Evolutionary conservation across 2,888 invertebrate species (phyloP).

Genomic region (Lasioglossum zephyrum): DNA sequence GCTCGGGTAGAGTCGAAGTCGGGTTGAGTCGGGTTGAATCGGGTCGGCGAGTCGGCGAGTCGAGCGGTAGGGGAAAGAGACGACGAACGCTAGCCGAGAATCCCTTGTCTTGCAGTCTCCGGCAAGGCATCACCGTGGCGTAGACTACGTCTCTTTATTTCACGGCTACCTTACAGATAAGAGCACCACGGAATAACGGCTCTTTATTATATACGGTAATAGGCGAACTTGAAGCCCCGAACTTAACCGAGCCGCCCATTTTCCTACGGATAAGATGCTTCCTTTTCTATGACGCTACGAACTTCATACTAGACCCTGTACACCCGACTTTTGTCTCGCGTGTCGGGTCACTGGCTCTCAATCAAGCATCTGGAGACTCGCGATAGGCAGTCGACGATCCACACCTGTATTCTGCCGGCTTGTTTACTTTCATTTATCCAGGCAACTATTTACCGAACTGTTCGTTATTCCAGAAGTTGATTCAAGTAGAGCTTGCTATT

Average conservation of each 20-base stretch:
- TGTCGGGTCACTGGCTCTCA: background rate
- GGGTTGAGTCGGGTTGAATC: background rate
- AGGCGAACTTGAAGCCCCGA: slow-evolving; percentile 71
- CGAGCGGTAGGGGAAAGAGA: background rate
- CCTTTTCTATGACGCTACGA: slow-evolving; percentile 51
- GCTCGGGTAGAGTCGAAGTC: background rate
- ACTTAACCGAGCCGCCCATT: slow-evolving; percentile 71
- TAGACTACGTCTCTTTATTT: slow-evolving; percentile 72
- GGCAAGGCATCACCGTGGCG: background rate
- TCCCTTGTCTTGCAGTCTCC: slow-evolving; percentile 31
- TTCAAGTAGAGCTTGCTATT: too few relatives aligned
- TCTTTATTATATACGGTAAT: slow-evolving; percentile 76
- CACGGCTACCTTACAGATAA: slow-evolving; percentile 71
- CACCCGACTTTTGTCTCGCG: slow-evolving; percentile 11
- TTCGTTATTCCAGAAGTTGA: background rate
- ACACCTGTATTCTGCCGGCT: background rate
- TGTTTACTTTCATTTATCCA: background rate
- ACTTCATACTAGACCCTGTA: slow-evolving; percentile 31
- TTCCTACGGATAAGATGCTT: slow-evolving; percentile 68
- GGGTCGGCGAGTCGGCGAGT: background rate
- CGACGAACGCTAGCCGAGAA: slow-evolving; percentile 13
- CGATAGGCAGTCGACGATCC: background rate
- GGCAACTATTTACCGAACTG: background rate
- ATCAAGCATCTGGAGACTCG: background rate
- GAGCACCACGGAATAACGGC: slow-evolving; percentile 71